These are phyloP conservation scores for Rosalia funebris DNA, from an alignment of 2,888 invertebrate species.

Conservation along the genomic window DNA sequence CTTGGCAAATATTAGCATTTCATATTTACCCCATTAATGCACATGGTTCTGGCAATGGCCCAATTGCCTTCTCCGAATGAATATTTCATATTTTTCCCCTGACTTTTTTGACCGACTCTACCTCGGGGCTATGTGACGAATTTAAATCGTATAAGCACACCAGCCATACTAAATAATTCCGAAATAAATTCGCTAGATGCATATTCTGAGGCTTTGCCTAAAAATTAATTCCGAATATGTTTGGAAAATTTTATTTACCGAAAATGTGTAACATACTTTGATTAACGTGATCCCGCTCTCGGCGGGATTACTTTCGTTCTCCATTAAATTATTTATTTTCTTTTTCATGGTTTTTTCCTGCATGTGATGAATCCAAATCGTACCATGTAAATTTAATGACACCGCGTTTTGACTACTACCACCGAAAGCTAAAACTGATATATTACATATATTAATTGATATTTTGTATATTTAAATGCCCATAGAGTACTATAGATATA, in stretches of 20 bases:
- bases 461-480: too few species aligned
- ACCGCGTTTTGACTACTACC: too few species aligned
- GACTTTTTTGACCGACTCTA: slow-evolving; percentile 55
- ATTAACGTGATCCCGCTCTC: slow-evolving; percentile 16
- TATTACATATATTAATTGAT: too few species aligned
- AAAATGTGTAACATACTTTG: slow-evolving; percentile 26
- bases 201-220: slow-evolving; percentile 37
- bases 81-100: slow-evolving; percentile 58
- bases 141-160: slow-evolving; percentile 61
- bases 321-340: slow-evolving; percentile 17
- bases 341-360: slow-evolving; percentile 7
- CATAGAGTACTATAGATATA: too few species aligned
- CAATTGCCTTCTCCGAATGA: slow-evolving; percentile 53
- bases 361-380: not conserved
- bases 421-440: too few species aligned
- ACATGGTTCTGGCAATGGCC: slow-evolving; percentile 55
- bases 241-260: slow-evolving; percentile 41
- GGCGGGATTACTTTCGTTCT: slow-evolving; percentile 18
- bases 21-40: slow-evolving; percentile 63
- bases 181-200: slow-evolving; percentile 54
- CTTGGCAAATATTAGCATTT: slow-evolving; percentile 64
- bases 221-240: slow-evolving; percentile 42
- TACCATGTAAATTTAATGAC: not conserved
- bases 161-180: slow-evolving; percentile 58
- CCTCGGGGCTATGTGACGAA: slow-evolving; percentile 59